Evolutionary conservation across 2,113 vertebrate genomes (phyloP), one percentile per base, ranked within the genome.

Genomic region (Larimichthys polyactis): DNA sequence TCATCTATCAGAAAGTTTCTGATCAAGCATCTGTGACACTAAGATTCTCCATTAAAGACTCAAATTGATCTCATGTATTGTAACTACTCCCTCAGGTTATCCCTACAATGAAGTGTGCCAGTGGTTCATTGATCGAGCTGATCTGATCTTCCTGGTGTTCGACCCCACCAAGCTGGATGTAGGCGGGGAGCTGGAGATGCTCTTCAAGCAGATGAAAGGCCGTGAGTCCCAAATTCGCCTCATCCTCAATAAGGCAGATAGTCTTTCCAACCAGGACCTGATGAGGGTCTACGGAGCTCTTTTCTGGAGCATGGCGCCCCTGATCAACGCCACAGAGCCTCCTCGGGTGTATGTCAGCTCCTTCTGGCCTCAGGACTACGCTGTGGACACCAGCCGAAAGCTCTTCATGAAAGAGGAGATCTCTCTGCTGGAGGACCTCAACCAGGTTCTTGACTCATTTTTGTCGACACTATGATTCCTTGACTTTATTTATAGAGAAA

Each of bases 241-340:
- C 84, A 99, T 99, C 87, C 88, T 99, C 83, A 99, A 99, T 95
- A 99, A 99, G 86, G 98, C 98, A 0, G 98, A 99, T 94, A 99
- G 95, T 84, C 90, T 99, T 69, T 95, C 95, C 40, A 97, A 96
- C 0, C 98, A 99, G 91, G 95, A 99, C 95, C 97, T 99, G 51
- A 99, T 99, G 98, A 94, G 98, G 68, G 98, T 99, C 36, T 99
- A 99, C 0, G 98, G 98, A 0, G 98, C 98, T 64, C 95, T 99
- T 52, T 99, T 99, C 90, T 99, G 98, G 98, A 99, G 97, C 94
- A 86, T 99, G 95, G 98, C 98, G 7, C 98, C 98, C 0, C 96
- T 99, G 60, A 97, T 99, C 91, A 99, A 99, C 0, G 98, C 97
- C 78, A 99, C 98, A 0, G 98, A 99, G 81, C 98, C 98, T 0